These are phyloP conservation scores for Bradynema listronoti DNA, from an alignment of 1,140 invertebrate species.

Conservation along the genomic window DNA sequence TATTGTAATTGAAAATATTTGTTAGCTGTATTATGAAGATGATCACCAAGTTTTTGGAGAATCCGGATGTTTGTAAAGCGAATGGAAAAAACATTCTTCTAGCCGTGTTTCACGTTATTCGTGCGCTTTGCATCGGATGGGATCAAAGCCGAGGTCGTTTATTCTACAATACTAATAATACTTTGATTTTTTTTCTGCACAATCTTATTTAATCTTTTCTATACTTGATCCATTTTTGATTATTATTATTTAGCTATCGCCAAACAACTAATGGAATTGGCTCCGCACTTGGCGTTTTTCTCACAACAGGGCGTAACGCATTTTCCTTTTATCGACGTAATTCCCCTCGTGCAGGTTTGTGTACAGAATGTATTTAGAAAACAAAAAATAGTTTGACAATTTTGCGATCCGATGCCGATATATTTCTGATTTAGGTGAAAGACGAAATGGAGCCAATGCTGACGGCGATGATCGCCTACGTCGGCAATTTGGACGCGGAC, in stretches of 20 bases:
- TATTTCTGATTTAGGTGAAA: constrained; percentile 5
- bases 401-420: no score
- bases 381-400: no score
- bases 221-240: background rate
- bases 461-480: constrained; percentile 15
- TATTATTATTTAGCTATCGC: constrained; percentile 23
- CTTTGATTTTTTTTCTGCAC: background rate
- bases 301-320: constrained; percentile 13
- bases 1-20: constrained; percentile 11
- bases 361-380: no score
- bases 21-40: constrained; percentile 18
- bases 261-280: constrained; percentile 20
- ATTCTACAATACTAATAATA: background rate
- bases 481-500: constrained; percentile 5
- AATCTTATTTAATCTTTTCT: background rate
- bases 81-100: constrained; percentile 8
- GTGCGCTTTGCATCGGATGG: constrained; percentile 18
- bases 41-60: constrained; percentile 19
- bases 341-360: constrained; percentile 3
- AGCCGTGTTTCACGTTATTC: constrained; percentile 19
- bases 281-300: constrained; percentile 20
- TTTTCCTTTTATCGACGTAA: constrained; percentile 26
- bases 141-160: background rate
- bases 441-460: constrained; percentile 21
- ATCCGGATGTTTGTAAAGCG: constrained; percentile 25